phyloP scores from a whole-genome alignment of 1,140 invertebrate species.

The Lordiphosa mommai region DNA sequence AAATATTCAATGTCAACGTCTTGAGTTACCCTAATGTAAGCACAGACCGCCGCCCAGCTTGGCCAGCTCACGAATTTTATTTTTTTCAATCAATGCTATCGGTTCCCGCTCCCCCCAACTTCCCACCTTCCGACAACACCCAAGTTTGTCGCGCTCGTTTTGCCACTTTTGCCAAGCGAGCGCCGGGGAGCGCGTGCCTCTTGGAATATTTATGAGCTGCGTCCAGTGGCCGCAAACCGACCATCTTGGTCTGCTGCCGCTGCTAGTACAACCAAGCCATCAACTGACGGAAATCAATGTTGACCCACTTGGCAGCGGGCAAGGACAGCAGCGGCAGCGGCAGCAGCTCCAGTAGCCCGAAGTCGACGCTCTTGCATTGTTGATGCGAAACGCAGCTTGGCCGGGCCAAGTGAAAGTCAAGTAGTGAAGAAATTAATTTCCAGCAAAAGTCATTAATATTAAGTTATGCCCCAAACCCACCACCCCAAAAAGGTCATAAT shows the following conservation, averaged over 20 bases:
- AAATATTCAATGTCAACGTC: conserved; percentile 3
- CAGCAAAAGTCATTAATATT: conserved; percentile 71
- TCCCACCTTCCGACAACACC: conserved; percentile 1
- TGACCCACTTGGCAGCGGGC: conserved; percentile 61
- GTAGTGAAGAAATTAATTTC: conserved; percentile 67
- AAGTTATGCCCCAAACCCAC: conserved; percentile 52
- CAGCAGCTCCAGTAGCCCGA: too few species aligned
- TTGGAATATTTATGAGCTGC: conserved; percentile 71
- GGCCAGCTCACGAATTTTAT: conserved; percentile 45
- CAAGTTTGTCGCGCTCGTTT: conserved; percentile 64
- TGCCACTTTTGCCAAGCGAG: conserved; percentile 39
- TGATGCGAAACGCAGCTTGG: conserved; percentile 2
- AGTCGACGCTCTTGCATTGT: conserved; percentile 5
- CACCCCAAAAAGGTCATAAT: conserved; percentile 70
- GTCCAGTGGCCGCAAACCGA: conserved; percentile 25
- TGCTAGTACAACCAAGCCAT: conserved; percentile 17
- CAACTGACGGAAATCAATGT: conserved; percentile 68
- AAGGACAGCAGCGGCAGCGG: conserved; percentile 27
- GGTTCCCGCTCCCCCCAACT: background rate
- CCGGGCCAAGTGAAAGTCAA: conserved; percentile 55
- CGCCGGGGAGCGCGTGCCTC: conserved; percentile 49
- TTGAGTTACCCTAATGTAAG: conserved; percentile 18
- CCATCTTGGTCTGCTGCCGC: conserved; percentile 17
- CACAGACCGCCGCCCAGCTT: too few species aligned
- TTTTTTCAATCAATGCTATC: conserved; percentile 70